A percentile compares a stretch with the other conserved stretches of the same genome.
These are phyloP conservation scores for Diploptera punctata DNA, from an alignment of 2,888 invertebrate species.

Conservation along the genomic window DNA sequence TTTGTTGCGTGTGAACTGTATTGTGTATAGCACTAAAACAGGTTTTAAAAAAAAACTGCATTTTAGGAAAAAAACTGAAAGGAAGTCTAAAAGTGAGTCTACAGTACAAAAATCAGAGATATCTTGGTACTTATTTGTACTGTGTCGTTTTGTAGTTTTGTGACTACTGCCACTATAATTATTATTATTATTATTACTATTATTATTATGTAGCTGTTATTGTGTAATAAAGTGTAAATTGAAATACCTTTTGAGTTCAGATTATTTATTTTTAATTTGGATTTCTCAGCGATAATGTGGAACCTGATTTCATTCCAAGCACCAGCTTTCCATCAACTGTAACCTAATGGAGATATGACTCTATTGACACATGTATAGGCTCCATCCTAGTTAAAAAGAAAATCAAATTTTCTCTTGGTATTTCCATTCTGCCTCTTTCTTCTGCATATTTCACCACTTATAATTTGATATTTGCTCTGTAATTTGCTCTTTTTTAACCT, in stretches of 20 bases:
- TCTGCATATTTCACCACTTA: no score
- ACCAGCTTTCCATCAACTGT: no score
- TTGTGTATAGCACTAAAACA: slow-evolving; percentile 11
- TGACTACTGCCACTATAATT: slow-evolving; percentile 14
- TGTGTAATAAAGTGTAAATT: slow-evolving; percentile 31
- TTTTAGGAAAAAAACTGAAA: neutral
- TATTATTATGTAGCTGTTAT: slow-evolving; percentile 2
- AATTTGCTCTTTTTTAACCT: no score
- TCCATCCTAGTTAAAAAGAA: no score
- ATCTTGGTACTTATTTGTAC: slow-evolving; percentile 41
- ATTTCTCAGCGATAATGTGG: no score
- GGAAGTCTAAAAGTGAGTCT: slow-evolving; percentile 10
- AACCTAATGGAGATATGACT: no score
- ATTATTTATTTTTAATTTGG: no score
- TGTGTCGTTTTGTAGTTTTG: slow-evolving; percentile 42
- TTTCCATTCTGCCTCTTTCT: no score
- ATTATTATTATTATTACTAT: no score
- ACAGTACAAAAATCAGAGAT: slow-evolving; percentile 35
- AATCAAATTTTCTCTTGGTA: no score
- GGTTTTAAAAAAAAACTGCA: neutral
- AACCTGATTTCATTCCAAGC: neutral
- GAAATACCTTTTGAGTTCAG: neutral
- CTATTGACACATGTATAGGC: no score
- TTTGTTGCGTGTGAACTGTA: neutral
- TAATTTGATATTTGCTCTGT: no score